Conservation (phyloP, 2,888 invertebrate species). For the Megastigmus dorsalis region DNA sequence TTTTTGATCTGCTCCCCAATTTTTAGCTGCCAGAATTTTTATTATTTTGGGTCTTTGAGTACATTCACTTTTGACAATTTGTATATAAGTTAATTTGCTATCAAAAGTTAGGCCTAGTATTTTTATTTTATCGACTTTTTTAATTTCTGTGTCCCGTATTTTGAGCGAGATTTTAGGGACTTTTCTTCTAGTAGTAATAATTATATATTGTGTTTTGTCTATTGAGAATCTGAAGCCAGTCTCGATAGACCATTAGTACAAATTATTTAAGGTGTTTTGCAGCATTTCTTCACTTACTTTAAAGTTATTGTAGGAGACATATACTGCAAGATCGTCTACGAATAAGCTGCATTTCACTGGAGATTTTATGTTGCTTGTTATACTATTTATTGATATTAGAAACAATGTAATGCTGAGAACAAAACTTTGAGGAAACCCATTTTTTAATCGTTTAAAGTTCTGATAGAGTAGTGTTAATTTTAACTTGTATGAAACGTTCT, state of each 20-base stretch:
- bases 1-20: not conserved
- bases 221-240: not conserved
- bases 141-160: not conserved
- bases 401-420: not conserved
- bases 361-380: not conserved
- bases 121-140: not conserved
- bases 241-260: not conserved
- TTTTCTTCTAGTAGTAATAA: not conserved
- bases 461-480: not conserved
- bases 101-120: constrained; percentile 3
- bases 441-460: not conserved
- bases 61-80: not conserved
- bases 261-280: not conserved
- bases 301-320: not conserved
- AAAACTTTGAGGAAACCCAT: not conserved
- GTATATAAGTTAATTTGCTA: not conserved
- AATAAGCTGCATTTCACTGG: not conserved
- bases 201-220: not conserved
- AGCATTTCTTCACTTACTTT: not conserved
- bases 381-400: not conserved
- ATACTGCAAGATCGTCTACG: not conserved
- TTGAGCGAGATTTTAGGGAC: not conserved
- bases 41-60: not conserved
- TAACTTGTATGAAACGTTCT: not conserved
- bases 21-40: not conserved